phyloP scores from a whole-genome alignment of 2,113 vertebrate species.

The Nothocercus julius region DNA sequence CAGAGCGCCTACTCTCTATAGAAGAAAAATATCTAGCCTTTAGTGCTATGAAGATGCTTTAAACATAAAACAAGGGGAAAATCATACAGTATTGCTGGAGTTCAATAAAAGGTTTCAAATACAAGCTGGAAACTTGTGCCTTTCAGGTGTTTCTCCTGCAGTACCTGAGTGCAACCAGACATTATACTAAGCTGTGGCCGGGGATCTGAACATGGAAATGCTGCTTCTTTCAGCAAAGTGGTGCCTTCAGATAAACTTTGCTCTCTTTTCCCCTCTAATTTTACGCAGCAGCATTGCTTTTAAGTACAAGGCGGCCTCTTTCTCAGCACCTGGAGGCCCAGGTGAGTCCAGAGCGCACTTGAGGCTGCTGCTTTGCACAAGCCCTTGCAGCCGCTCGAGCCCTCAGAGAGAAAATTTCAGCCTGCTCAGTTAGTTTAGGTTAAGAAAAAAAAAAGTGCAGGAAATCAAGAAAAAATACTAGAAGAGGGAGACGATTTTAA shows the following conservation, averaged over 20 bases:
- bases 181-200: not conserved
- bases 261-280: not conserved
- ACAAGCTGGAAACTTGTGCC: not conserved
- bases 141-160: not conserved
- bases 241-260: not conserved
- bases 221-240: not conserved
- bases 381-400: rapidly evolving
- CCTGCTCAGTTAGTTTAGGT: not conserved
- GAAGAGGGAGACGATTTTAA: not conserved
- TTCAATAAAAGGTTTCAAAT: not conserved
- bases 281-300: not conserved
- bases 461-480: not conserved
- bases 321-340: not conserved
- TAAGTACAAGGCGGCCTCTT: not conserved
- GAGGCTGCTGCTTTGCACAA: not conserved
- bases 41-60: not conserved
- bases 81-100: not conserved
- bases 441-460: not conserved
- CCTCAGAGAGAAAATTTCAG: not conserved
- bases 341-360: not conserved
- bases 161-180: rapidly evolving
- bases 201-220: not conserved
- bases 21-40: not conserved
- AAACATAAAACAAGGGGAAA: not conserved
- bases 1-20: not conserved